Percentiles rank a stretch among this genome's conserved stretches.
Evolutionary conservation across 2,113 vertebrate genomes (phyloP).

Genomic region (Urocynchramus pylzowi): DNA sequence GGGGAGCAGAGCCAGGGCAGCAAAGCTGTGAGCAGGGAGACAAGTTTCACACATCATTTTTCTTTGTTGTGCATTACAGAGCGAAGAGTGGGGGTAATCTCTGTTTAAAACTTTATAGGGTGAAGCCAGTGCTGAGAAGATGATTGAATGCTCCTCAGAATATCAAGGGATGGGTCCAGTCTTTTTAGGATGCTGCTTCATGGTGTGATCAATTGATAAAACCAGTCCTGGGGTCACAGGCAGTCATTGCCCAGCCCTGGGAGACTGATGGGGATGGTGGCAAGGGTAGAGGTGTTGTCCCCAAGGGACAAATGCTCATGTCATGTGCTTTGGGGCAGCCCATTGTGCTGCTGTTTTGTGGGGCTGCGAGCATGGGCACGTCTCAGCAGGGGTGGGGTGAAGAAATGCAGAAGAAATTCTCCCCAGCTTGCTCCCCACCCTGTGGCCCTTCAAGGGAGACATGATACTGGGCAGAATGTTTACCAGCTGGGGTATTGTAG

Average conservation of each 20-base stretch:
- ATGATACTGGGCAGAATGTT: fast-evolving
- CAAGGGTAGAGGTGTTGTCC: neutral
- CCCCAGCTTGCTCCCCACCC: neutral
- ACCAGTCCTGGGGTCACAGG: neutral
- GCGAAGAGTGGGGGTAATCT: neutral
- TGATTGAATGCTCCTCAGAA: neutral
- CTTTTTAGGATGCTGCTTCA: neutral
- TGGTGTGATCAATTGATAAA: neutral
- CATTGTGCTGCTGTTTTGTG: fast-evolving
- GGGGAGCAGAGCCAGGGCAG: neutral
- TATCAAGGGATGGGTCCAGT: neutral
- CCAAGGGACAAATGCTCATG: neutral
- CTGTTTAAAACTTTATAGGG: neutral
- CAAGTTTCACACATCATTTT: neutral
- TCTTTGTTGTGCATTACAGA: neutral
- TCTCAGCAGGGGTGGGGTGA: neutral
- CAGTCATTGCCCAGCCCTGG: neutral
- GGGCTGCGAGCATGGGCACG: fast-evolving
- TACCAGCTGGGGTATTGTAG: neutral
- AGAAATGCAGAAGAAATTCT: neutral
- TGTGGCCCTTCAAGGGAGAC: neutral
- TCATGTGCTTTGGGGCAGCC: neutral
- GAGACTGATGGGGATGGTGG: neutral
- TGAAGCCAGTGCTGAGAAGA: neutral
- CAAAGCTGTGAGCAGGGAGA: neutral